Percentiles rank a stretch among this genome's conserved stretches.
Evolutionary conservation across 1,140 invertebrate species (phyloP).

Genomic region (Caenorhabditis latens): DNA sequence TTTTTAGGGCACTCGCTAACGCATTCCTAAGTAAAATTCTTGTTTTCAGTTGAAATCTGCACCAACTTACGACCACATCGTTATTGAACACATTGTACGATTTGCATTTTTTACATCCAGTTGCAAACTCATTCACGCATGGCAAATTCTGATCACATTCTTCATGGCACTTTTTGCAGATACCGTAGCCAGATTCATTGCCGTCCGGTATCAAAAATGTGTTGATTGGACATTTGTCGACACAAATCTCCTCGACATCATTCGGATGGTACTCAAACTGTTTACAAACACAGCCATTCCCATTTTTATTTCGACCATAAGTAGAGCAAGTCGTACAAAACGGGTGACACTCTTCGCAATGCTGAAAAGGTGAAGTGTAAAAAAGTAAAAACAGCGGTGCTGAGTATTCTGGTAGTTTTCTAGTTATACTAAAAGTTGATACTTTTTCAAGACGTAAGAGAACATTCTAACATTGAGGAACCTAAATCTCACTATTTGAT

Average conservation of each 20-base stretch:
- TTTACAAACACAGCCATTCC: not conserved
- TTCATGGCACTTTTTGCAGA: slow-evolving; percentile 58
- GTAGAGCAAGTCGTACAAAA: slow-evolving; percentile 38
- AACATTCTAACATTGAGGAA: no score
- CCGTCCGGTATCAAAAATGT: not conserved
- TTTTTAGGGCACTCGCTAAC: not conserved
- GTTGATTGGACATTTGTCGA: not conserved
- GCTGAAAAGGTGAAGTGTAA: not conserved
- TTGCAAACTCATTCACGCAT: slow-evolving; percentile 6
- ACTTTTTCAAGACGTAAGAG: no score
- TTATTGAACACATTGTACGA: not conserved
- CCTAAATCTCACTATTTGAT: no score
- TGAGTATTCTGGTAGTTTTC: no score
- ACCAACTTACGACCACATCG: not conserved
- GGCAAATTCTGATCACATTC: slow-evolving; percentile 58
- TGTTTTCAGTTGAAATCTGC: not conserved
- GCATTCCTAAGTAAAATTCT: slow-evolving; percentile 8
- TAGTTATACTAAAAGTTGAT: no score
- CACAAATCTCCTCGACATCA: not conserved
- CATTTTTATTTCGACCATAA: not conserved
- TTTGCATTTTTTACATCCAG: slow-evolving; percentile 4
- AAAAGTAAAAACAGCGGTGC: not conserved
- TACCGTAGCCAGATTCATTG: not conserved
- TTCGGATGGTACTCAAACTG: not conserved
- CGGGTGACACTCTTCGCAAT: slow-evolving; percentile 45